These are phyloP conservation scores for Rhopilema esculentum DNA, from an alignment of 30 jellyfish, hydroid and myxozoan genomes.

Conservation along the genomic window DNA sequence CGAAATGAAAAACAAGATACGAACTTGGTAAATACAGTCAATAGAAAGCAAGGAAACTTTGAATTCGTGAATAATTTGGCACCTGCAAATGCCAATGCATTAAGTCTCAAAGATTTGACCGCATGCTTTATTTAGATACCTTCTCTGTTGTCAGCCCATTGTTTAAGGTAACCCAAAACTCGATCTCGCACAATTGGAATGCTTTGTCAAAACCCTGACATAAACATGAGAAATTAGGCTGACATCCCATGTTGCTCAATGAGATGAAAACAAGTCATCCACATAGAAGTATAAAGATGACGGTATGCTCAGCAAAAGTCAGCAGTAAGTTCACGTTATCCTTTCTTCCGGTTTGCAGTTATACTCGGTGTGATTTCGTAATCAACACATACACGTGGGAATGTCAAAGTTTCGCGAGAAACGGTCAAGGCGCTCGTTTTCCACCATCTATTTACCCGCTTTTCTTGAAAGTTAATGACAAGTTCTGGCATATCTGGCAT, in stretches of 20 bases:
- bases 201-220: not conserved
- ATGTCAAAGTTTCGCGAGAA: not conserved
- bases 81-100: constrained; percentile 45
- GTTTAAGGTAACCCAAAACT: not conserved
- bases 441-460: not conserved
- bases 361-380: not conserved
- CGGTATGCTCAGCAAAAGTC: not conserved
- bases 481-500: too few species aligned
- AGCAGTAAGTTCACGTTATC: not conserved
- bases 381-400: not conserved
- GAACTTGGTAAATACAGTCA: not conserved
- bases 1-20: constrained; percentile 16
- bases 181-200: not conserved
- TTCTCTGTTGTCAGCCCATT: not conserved
- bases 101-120: constrained; percentile 23
- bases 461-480: too few species aligned
- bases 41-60: not conserved
- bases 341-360: not conserved
- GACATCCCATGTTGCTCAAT: not conserved
- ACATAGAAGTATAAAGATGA: too few species aligned
- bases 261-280: not conserved
- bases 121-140: not conserved
- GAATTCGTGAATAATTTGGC: constrained; percentile 18
- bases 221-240: not conserved
- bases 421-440: not conserved